Evolutionary conservation across 1,140 invertebrate genomes (phyloP).

Genomic region (Macrobrachium nipponense): DNA sequence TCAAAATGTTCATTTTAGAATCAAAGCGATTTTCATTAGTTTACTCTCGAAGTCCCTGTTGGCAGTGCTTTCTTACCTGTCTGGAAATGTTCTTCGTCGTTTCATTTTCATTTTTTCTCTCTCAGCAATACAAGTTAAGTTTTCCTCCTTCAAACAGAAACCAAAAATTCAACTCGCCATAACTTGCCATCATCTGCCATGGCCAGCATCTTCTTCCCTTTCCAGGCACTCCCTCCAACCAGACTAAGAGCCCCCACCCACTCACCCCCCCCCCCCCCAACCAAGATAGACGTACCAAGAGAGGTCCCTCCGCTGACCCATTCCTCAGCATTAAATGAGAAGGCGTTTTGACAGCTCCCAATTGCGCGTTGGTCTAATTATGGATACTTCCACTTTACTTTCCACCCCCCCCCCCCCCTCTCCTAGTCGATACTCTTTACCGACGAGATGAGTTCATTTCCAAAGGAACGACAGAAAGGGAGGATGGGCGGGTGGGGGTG

Average conservation of each 20-base stretch:
- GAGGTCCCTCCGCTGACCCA: too few species aligned
- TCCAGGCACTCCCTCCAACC: constrained; percentile 22
- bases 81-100: too few species aligned
- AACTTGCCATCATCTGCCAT: not conserved
- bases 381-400: not conserved
- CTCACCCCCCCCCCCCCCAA: constrained; percentile 11
- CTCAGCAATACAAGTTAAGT: not conserved
- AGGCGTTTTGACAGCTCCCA: too few species aligned
- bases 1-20: too few species aligned
- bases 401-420: not conserved
- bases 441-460: not conserved
- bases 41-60: too few species aligned
- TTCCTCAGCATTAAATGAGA: too few species aligned
- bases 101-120: not conserved
- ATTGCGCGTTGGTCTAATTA: too few species aligned
- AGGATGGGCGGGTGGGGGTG: not conserved
- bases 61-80: too few species aligned
- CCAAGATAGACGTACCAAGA: not conserved
- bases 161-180: not conserved
- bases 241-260: constrained; percentile 17
- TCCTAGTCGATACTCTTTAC: not conserved
- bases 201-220: too few species aligned
- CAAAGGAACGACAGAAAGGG: not conserved
- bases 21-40: too few species aligned
- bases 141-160: not conserved